phyloP scores from a whole-genome alignment of 2,797 vertebrate genomes.

The Urosaurus nigricauda region DNA sequence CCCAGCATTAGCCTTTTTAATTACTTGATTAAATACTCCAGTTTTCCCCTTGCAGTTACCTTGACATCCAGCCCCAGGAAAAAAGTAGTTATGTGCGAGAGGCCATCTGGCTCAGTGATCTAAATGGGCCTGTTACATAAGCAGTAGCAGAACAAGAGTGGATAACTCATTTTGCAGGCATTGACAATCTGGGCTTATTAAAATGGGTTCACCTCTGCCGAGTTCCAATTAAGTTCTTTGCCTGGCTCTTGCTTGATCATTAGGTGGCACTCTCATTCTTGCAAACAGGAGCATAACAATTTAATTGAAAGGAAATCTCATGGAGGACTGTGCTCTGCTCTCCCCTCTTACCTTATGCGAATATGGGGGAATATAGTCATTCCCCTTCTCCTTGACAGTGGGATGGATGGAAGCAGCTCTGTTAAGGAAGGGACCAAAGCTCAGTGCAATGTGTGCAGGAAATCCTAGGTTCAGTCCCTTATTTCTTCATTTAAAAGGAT shows the following conservation, averaged over 20 bases:
- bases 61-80: conserved; percentile 32
- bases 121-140: conserved; percentile 32
- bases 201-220: background rate
- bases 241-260: conserved; percentile 8
- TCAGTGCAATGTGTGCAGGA: background rate
- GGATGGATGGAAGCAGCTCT: background rate
- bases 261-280: background rate
- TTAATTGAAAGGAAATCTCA: conserved; percentile 4
- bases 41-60: conserved; percentile 1
- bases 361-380: background rate
- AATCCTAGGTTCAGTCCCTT: too few species aligned
- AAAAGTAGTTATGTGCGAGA: background rate
- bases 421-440: background rate
- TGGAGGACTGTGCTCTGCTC: background rate
- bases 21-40: background rate
- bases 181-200: conserved; percentile 11
- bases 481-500: background rate
- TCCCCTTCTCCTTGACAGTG: background rate
- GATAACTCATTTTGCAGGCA: conserved; percentile 22
- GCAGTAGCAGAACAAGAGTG: conserved; percentile 28
- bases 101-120: conserved; percentile 16
- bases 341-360: background rate
- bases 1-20: background rate
- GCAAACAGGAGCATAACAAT: background rate
- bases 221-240: background rate